A percentile compares a stretch with the other conserved stretches of the same genome.
phyloP scores from a whole-genome alignment of 2,797 vertebrate species.

The Liparis tanakae region DNA sequence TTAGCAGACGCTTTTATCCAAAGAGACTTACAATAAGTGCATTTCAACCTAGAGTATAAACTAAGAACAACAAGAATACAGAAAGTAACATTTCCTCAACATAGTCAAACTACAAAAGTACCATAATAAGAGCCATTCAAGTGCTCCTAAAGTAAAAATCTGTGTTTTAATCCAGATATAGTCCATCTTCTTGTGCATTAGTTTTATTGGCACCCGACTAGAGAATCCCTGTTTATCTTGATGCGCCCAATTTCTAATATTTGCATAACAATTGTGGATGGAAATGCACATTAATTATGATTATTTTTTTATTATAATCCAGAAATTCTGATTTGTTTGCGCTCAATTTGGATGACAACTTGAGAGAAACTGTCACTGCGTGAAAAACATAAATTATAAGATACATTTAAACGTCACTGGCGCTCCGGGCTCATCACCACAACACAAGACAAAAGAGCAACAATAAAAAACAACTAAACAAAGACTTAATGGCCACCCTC shows the following conservation, averaged over 20 bases:
- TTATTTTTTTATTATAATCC: not conserved
- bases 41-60: too few species aligned
- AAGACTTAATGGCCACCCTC: not conserved
- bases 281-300: not conserved
- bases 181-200: not conserved
- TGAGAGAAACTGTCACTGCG: not conserved
- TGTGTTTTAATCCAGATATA: too few species aligned
- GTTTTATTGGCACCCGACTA: not conserved
- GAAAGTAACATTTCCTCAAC: too few species aligned
- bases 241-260: not conserved
- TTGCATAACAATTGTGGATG: not conserved
- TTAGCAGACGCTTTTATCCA: too few species aligned
- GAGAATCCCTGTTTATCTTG: not conserved
- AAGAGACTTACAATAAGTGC: too few species aligned
- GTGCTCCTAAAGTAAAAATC: too few species aligned
- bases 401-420: not conserved
- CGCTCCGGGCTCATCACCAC: not conserved
- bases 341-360: not conserved
- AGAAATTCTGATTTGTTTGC: not conserved
- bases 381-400: not conserved
- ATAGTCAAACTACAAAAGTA: too few species aligned
- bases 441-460: not conserved
- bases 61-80: too few species aligned
- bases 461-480: not conserved
- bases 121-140: too few species aligned